phyloP scores from a whole-genome alignment of 2,797 vertebrate species.

The Xyrichtys novacula region DNA sequence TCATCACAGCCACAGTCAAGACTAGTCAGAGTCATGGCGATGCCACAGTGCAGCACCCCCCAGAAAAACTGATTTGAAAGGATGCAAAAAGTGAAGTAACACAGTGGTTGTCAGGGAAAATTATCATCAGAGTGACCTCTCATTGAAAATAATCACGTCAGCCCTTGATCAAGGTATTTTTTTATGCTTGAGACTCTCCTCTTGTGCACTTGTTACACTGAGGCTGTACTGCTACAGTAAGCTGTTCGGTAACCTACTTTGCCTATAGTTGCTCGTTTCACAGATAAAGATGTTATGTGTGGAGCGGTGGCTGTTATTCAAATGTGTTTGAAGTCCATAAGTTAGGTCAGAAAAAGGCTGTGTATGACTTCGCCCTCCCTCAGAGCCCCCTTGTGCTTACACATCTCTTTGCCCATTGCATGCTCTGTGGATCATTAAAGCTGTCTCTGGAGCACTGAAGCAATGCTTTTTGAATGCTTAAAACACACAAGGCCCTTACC shows the following conservation, averaged over 20 bases:
- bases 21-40: neutral
- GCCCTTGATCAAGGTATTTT: neutral
- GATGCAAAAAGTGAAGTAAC: neutral
- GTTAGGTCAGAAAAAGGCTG: conserved; percentile 49
- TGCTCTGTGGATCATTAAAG: conserved; percentile 38
- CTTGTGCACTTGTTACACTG: conserved; percentile 1
- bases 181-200: neutral
- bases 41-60: no score
- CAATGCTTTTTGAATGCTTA: conserved; percentile 24
- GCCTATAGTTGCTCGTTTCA: conserved; percentile 1
- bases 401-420: conserved; percentile 24
- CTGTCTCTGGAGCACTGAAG: conserved; percentile 7
- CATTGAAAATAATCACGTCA: neutral
- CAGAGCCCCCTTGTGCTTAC: conserved; percentile 13
- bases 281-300: conserved; percentile 35
- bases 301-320: conserved; percentile 29
- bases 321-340: conserved; percentile 43
- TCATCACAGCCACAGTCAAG: conserved; percentile 3
- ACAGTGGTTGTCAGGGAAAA: neutral
- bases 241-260: conserved; percentile 24
- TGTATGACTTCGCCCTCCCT: neutral
- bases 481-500: conserved; percentile 1
- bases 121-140: neutral
- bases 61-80: neutral
- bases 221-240: conserved; percentile 7